Conservation (phyloP, 2,113 vertebrate species). For the Orientallactaga bullata region DNA sequence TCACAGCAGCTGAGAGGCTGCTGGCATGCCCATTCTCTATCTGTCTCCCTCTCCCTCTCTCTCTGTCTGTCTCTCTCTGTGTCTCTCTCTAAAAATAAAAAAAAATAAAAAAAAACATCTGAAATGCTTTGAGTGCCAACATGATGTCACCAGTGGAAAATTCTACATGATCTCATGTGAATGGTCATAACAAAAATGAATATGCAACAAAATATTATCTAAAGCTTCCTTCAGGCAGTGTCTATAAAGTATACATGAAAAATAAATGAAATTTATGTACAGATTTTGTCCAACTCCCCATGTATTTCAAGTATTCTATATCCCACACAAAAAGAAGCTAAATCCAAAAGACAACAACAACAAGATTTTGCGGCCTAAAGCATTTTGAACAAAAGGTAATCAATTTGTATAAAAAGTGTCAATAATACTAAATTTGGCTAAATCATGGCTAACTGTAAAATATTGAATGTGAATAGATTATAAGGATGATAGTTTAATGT, state of each 20-base stretch:
- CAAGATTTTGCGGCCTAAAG: background rate
- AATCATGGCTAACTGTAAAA: slow-evolving; percentile 25
- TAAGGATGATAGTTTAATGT: background rate
- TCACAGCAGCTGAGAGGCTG: too few species aligned
- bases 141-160: background rate
- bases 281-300: background rate
- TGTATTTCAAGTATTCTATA: background rate
- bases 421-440: slow-evolving; percentile 25
- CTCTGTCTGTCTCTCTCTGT: too few species aligned
- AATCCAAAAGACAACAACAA: too few species aligned
- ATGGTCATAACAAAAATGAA: background rate
- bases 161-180: background rate
- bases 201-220: background rate
- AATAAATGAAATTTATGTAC: background rate
- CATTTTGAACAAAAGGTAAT: background rate
- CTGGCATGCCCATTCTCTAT: too few species aligned
- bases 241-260: background rate
- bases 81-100: too few species aligned
- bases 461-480: background rate
- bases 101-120: too few species aligned
- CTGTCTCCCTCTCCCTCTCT: too few species aligned
- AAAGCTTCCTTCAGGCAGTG: background rate
- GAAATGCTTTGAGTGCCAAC: background rate
- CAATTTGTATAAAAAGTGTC: background rate
- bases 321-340: background rate